These are phyloP conservation scores for Ictidomys tridecemlineatus DNA, from an alignment of 2,113 vertebrate genomes.

Conservation along the genomic window DNA sequence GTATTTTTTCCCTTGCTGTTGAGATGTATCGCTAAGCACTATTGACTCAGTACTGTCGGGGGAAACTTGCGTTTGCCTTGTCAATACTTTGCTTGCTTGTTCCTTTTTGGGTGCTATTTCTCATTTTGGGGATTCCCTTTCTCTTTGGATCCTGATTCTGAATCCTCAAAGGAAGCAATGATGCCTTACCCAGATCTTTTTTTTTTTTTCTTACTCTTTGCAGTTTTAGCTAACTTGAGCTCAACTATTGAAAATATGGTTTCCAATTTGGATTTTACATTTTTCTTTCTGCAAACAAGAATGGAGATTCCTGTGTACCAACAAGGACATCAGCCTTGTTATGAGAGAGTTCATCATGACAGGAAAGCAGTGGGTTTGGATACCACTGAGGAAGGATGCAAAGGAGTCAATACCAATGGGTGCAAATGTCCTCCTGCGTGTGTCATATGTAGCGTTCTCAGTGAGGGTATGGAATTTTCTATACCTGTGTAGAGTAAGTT, in stretches of 20 bases:
- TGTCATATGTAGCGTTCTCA: not conserved
- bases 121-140: not conserved
- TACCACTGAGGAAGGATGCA: not conserved
- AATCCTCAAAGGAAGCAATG: not conserved
- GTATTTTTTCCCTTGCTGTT: not conserved
- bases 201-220: slow-evolving; percentile 1
- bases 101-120: not conserved
- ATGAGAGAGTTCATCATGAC: not conserved
- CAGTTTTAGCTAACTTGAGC: not conserved
- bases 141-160: not conserved
- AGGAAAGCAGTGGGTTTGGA: not conserved
- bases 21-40: not conserved
- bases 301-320: not conserved
- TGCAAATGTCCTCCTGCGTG: not conserved
- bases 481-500: not conserved
- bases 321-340: not conserved
- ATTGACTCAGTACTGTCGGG: not conserved
- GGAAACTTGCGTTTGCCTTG: not conserved
- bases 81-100: not conserved
- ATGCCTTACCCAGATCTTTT: not conserved
- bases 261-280: not conserved
- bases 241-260: not conserved
- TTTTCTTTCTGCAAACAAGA: slow-evolving; percentile 49
- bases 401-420: not conserved
- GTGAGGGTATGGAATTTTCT: not conserved